Evolutionary conservation across 2,888 invertebrate genomes (phyloP).

Genomic region (Arrhopalites spinosus): DNA sequence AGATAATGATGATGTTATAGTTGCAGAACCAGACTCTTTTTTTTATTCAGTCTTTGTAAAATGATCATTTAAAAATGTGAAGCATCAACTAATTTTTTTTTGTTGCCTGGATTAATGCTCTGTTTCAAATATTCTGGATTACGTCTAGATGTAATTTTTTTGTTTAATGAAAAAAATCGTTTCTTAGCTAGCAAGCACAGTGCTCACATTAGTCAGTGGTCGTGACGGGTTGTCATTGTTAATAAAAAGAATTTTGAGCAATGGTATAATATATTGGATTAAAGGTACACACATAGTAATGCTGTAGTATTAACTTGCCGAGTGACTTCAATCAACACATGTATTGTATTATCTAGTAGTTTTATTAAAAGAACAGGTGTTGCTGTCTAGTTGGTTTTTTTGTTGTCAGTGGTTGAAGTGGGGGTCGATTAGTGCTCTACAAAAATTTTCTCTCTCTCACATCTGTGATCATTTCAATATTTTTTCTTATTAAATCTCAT

Average conservation of each 20-base stretch:
- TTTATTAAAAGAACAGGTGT: constrained; percentile 9
- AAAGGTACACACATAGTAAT: neutral
- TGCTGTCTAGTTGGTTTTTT: neutral
- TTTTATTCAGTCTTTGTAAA: too few species aligned
- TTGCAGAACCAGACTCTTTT: too few species aligned
- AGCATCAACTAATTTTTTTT: too few species aligned
- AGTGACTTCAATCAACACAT: neutral
- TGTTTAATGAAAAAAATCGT: too few species aligned
- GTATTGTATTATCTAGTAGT: constrained; percentile 6
- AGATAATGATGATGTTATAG: too few species aligned
- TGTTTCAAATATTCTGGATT: too few species aligned
- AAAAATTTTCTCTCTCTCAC: neutral
- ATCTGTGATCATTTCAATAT: neutral
- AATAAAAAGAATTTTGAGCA: neutral
- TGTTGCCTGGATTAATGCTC: too few species aligned
- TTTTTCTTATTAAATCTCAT: neutral
- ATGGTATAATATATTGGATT: neutral
- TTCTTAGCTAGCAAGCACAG: too few species aligned
- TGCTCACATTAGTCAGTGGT: too few species aligned
- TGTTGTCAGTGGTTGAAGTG: constrained; percentile 9
- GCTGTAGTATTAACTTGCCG: neutral
- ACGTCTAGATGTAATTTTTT: too few species aligned
- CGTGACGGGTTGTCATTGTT: too few species aligned
- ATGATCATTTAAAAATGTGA: too few species aligned
- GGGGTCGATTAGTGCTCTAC: neutral